phyloP scores from a whole-genome alignment of 2,888 invertebrate species.

The Luperina nickerlii region DNA sequence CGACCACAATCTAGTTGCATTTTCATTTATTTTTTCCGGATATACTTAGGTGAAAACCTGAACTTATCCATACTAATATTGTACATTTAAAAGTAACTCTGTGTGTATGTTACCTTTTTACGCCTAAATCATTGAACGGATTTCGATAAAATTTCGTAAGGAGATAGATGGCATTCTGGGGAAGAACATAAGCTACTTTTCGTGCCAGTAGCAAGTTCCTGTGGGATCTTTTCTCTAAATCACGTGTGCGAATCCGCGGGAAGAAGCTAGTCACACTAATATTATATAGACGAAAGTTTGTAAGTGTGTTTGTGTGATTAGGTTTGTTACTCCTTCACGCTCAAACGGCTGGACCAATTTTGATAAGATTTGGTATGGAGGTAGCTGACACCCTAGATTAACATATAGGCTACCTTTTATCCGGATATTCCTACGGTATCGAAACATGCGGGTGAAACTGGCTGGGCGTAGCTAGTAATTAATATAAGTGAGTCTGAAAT shows the following conservation, averaged over 20 bases:
- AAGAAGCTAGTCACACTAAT: too few relatives aligned
- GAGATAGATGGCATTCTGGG: not conserved
- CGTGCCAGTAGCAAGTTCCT: not conserved
- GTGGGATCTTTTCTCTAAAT: not conserved
- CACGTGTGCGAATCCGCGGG: too few relatives aligned
- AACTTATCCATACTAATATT: not conserved
- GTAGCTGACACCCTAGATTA: too few relatives aligned
- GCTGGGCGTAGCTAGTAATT: not conserved
- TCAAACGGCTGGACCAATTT: too few relatives aligned
- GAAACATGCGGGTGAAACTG: too few relatives aligned
- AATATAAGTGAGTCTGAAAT: not conserved
- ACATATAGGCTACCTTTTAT: too few relatives aligned
- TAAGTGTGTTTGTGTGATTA: too few relatives aligned
- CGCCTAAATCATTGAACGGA: not conserved
- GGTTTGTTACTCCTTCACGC: too few relatives aligned
- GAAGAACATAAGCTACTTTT: not conserved
- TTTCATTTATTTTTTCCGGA: not conserved
- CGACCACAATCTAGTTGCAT: not conserved
- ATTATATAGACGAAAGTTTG: too few relatives aligned
- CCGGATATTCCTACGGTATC: too few relatives aligned
- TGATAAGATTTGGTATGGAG: too few relatives aligned
- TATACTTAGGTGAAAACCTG: not conserved
- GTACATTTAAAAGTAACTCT: not conserved
- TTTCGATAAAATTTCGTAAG: not conserved
- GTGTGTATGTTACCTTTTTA: not conserved